Evolutionary conservation across 2,797 vertebrate species (phyloP).

Genomic region (Acanthiza pusilla): DNA sequence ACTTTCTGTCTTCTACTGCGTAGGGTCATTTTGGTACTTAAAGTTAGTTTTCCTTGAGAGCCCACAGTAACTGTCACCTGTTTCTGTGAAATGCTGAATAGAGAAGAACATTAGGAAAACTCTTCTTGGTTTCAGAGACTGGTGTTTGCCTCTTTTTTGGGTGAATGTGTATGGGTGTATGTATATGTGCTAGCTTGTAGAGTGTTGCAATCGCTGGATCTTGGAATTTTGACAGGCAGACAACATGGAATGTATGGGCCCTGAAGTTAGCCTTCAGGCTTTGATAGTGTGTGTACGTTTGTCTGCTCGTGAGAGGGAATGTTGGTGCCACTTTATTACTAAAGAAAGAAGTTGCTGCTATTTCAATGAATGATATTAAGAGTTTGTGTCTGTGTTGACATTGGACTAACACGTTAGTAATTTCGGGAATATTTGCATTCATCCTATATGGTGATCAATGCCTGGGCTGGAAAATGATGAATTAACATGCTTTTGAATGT

Average conservation of each 20-base stretch:
- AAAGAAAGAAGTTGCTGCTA: not conserved
- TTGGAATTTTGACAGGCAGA: not conserved
- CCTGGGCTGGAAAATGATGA: not conserved
- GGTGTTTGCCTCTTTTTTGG: not conserved
- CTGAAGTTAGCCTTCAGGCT: not conserved
- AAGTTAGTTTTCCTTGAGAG: not conserved
- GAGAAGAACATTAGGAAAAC: not conserved
- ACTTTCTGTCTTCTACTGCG: not conserved
- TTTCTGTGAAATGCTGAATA: not conserved
- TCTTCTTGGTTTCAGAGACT: not conserved
- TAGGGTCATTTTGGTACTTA: not conserved
- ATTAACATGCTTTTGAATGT: not conserved
- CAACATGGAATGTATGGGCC: not conserved
- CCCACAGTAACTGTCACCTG: not conserved
- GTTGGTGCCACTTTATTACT: not conserved
- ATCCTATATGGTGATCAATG: not conserved
- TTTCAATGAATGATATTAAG: not conserved
- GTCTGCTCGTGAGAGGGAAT: not conserved
- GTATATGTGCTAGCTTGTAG: not conserved
- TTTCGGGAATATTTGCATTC: not conserved
- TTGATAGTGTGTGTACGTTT: accelerated
- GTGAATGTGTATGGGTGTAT: not conserved
- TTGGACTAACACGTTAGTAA: not conserved
- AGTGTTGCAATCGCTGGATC: not conserved
- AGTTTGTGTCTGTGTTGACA: not conserved